Base-by-base conservation (phyloP, 2,797 vertebrate species). In the Myripristis murdjan region DNA sequence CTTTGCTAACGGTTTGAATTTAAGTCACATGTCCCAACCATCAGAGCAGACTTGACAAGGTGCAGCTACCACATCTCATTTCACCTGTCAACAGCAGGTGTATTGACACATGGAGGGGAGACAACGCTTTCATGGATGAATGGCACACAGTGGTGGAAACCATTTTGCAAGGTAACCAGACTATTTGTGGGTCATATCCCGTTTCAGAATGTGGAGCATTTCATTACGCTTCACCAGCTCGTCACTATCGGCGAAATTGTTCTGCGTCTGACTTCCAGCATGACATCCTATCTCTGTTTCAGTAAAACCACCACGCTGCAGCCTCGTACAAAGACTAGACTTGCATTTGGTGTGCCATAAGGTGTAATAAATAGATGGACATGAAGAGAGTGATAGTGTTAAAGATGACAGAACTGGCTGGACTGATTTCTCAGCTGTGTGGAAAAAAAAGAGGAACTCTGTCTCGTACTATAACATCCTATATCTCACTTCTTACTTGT, bases 1-100 rank as follows among this genome's bases (percentile, higher is more conserved):
- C 49, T 51, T 57, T 59, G 28, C 61, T 59, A 76, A 76, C 43
- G 2, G 49, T 67, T 73, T 78, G 75, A 82, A 87, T 85, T 59
- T 57, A 56, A 79, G 79, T 79, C 77, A 64, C 72, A 73, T 35
- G 64, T 64, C 78, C 59, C 65, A 57, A 60, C 80, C 83, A 83
- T 82, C 75, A 64, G 76, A 68, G 77, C 35, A 44, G 57, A 77
- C 69, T 75, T 82, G 83, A 90, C 84, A 87, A 85, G 82, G 70
- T 77, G 86, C 86, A 76, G 81, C 74, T 43, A 74, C 52, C 44
- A 57, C 79, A 83, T 82, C 75, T 87, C 84, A 83, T 90, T 89
- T 80, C 83, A 85, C 82, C 81, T 77, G 88, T 86, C 83, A 82
- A 73, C 73, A 35, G 76, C 4, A 0, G 70, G 60, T 51, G 69